Percentiles rank a stretch among this genome's conserved stretches.
phyloP scores from a whole-genome alignment of 2,797 vertebrate species.

The Garrulus glandarius region DNA sequence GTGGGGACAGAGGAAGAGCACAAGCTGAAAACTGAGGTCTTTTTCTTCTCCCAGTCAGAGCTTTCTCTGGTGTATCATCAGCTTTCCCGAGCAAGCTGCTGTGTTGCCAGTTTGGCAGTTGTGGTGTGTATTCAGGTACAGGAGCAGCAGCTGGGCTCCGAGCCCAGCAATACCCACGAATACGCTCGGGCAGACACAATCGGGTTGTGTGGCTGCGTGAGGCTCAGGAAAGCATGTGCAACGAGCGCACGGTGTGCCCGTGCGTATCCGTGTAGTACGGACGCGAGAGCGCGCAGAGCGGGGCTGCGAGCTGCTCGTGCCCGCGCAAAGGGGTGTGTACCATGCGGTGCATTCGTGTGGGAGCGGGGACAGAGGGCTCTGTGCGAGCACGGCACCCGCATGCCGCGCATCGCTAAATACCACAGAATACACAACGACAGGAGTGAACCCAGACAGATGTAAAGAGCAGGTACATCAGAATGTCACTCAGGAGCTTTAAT shows the following conservation, averaged over 20 bases:
- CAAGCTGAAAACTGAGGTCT: background rate
- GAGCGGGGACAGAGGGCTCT: background rate
- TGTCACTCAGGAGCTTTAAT: background rate
- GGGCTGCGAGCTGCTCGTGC: background rate
- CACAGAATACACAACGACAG: background rate
- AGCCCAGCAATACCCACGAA: background rate
- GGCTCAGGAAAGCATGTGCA: background rate
- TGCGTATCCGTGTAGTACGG: background rate
- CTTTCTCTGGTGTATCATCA: background rate
- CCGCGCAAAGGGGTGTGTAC: constrained; percentile 42
- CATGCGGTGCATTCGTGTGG: background rate
- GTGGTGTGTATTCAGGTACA: background rate
- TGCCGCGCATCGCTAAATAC: background rate
- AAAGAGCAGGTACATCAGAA: background rate
- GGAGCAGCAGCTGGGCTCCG: background rate
- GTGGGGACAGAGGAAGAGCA: background rate
- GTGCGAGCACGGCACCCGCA: constrained; percentile 7
- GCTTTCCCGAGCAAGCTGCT: constrained; percentile 3
- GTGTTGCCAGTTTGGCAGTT: background rate
- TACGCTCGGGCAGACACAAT: background rate
- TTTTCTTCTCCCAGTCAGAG: constrained; percentile 9
- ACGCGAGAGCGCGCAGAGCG: background rate
- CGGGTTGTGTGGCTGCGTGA: background rate
- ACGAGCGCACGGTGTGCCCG: background rate
- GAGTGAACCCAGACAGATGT: background rate